Evolutionary conservation across 2,113 vertebrate species (phyloP).

Genomic region (Dasyurus viverrinus): DNA sequence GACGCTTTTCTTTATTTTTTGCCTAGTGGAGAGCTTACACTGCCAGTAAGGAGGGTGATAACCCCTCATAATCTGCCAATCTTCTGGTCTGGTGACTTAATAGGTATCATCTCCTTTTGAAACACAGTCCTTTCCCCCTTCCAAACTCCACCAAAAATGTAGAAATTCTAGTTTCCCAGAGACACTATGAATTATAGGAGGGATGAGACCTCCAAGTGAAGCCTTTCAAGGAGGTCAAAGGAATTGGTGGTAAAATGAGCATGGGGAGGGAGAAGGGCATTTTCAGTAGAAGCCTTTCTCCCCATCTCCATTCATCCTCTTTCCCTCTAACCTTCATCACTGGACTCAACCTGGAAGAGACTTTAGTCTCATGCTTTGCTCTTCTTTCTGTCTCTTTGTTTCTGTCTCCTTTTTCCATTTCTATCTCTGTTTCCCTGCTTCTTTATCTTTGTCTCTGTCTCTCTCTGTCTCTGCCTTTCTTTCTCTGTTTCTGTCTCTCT

Average conservation of each 20-base stretch:
- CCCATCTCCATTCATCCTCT: neutral
- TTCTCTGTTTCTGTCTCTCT: too few species aligned
- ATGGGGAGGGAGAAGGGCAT: fast-evolving
- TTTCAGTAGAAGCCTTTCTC: neutral
- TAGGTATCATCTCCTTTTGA: neutral
- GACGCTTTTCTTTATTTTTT: neutral
- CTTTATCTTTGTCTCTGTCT: too few species aligned
- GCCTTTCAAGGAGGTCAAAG: neutral
- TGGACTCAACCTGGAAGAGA: too few species aligned
- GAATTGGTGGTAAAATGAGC: neutral
- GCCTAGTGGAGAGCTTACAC: neutral
- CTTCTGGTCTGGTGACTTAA: neutral
- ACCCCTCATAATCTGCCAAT: neutral
- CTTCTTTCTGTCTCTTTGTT: neutral
- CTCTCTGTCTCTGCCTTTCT: too few species aligned
- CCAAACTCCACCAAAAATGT: neutral
- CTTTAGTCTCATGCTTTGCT: too few species aligned
- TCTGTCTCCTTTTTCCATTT: too few species aligned
- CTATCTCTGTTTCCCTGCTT: neutral
- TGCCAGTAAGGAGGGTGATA: neutral
- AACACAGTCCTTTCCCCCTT: neutral
- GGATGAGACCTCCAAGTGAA: neutral
- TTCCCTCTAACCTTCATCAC: neutral
- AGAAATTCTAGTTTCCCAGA: neutral
- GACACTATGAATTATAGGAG: fast-evolving